A percentile compares a stretch with the other conserved stretches of the same genome.
Evolutionary conservation across 1,140 invertebrate genomes (phyloP).

Genomic region (Sweltsa coloradensis): DNA sequence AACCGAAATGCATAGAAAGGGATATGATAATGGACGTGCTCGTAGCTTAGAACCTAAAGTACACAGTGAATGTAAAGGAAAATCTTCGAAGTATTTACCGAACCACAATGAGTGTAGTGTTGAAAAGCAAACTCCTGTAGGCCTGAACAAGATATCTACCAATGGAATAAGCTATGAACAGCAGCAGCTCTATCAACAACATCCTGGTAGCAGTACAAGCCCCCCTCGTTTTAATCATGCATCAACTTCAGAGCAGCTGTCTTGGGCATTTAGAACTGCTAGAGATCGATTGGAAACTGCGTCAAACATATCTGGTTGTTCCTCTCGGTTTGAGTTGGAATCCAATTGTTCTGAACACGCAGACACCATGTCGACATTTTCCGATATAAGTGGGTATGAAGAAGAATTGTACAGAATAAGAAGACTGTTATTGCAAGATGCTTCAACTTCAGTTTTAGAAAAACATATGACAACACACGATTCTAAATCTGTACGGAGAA

Average conservation of each 20-base stretch:
- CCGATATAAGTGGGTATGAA: slow-evolving; percentile 21
- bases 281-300: slow-evolving; percentile 12
- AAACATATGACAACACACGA: not conserved
- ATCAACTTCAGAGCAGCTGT: slow-evolving; percentile 1
- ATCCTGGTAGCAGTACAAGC: not conserved
- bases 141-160: not conserved
- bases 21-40: too few relatives aligned
- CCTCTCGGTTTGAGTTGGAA: slow-evolving; percentile 20
- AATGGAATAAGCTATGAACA: not conserved
- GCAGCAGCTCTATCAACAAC: not conserved
- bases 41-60: too few relatives aligned
- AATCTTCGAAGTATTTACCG: not conserved
- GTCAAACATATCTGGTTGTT: slow-evolving; percentile 15
- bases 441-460: not conserved
- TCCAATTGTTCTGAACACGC: slow-evolving; percentile 20
- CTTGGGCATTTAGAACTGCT: slow-evolving; percentile 3
- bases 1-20: too few relatives aligned
- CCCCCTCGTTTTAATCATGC: not conserved
- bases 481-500: not conserved
- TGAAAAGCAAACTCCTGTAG: not conserved
- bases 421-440: slow-evolving; percentile 15
- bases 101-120: not conserved
- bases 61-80: not conserved
- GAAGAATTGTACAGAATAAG: slow-evolving; percentile 22
- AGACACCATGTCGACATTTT: slow-evolving; percentile 21